Evolutionary conservation across 2,888 invertebrate species (phyloP).

Genomic region (Eupeodes latifasciatus): DNA sequence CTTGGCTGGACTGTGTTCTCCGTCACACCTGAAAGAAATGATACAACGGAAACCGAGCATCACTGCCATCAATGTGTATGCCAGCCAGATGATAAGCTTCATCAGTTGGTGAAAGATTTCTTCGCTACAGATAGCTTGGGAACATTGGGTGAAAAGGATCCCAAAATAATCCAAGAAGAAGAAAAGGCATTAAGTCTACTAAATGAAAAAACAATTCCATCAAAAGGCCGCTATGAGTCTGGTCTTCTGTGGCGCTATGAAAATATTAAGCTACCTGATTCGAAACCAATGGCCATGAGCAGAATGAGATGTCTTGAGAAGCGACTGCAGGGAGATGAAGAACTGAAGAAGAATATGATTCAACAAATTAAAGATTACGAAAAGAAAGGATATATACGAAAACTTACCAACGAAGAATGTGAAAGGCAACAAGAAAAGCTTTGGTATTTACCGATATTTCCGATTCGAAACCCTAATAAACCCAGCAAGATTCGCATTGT

Average conservation of each 20-base stretch:
- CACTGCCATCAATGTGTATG: too few species aligned
- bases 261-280: constrained; percentile 37
- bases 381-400: constrained; percentile 17
- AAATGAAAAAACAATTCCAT: too few species aligned
- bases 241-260: constrained; percentile 50
- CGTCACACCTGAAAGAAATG: too few species aligned
- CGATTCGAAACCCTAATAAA: constrained; percentile 2
- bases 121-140: too few species aligned
- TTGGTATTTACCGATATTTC: constrained; percentile 8
- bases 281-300: constrained; percentile 60
- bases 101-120: too few species aligned
- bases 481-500: too few species aligned
- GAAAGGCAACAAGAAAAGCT: background rate
- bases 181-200: too few species aligned
- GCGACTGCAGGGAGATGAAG: constrained; percentile 54
- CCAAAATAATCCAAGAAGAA: too few species aligned
- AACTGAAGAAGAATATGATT: background rate
- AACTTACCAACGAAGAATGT: constrained; percentile 47
- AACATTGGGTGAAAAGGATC: too few species aligned
- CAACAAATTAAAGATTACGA: constrained; percentile 58
- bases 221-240: constrained; percentile 18
- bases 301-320: background rate
- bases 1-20: too few species aligned
- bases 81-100: too few species aligned
- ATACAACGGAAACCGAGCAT: too few species aligned